Evolutionary conservation across 1,140 invertebrate species (phyloP).

Genomic region (Laupala kohalensis): DNA sequence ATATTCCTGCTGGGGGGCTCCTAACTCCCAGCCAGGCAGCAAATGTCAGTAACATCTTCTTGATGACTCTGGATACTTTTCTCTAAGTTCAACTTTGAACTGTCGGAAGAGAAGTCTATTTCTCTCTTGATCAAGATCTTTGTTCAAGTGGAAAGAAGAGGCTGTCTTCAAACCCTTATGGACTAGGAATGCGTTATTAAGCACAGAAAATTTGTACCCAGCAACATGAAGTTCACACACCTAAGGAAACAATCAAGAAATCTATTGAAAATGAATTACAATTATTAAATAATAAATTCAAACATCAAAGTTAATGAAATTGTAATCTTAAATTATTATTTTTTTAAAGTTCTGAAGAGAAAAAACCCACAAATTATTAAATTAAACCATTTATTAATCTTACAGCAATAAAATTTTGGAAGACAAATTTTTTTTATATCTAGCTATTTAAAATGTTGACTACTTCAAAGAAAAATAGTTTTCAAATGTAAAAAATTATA

Average conservation of each 20-base stretch:
- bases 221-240: constrained; percentile 46
- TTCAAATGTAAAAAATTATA: no score
- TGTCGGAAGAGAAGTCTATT: constrained; percentile 39
- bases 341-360: not conserved
- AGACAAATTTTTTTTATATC: no score
- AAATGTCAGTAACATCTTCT: constrained; percentile 33
- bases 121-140: constrained; percentile 34
- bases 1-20: not conserved
- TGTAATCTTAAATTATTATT: not conserved
- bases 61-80: constrained; percentile 39
- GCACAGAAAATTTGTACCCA: constrained; percentile 42
- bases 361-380: not conserved
- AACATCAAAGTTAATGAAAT: not conserved
- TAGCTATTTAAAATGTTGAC: no score
- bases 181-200: constrained; percentile 45
- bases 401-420: no score
- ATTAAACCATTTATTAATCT: no score
- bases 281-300: no score
- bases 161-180: constrained; percentile 40
- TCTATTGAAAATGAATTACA: not conserved
- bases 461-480: no score
- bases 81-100: constrained; percentile 43
- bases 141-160: constrained; percentile 33
- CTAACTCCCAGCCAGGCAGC: not conserved
- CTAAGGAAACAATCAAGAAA: constrained; percentile 24